A percentile compares a stretch with the other conserved stretches of the same genome.
Conservation (phyloP, 2,113 vertebrate genomes). For the Daphoenositta chrysoptera region DNA sequence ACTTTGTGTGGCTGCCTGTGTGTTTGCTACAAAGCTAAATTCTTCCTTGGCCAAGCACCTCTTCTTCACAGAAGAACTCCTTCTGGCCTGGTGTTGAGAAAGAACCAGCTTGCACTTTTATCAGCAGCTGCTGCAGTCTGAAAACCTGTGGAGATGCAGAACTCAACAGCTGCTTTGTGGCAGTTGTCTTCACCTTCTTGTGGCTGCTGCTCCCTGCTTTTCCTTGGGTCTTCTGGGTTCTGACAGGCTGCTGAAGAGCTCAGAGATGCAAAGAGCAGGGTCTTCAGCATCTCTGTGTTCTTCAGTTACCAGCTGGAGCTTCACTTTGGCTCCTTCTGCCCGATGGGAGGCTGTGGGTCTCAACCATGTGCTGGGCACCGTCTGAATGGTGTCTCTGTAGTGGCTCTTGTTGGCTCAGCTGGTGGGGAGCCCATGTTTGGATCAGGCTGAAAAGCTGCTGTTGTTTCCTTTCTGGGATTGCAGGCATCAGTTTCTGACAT, state of each 20-base stretch:
- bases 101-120: not conserved
- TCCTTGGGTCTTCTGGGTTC: not conserved
- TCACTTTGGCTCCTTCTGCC: not conserved
- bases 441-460: not conserved
- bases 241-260: not conserved
- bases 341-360: not conserved
- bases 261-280: not conserved
- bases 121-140: not conserved
- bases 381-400: not conserved
- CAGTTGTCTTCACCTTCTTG: not conserved
- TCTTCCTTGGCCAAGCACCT: not conserved
- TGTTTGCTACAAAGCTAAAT: not conserved
- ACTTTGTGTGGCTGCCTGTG: accelerated
- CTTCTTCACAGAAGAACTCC: not conserved
- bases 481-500: not conserved
- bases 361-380: not conserved
- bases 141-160: not conserved
- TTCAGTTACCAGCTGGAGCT: not conserved
- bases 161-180: not conserved
- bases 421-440: not conserved
- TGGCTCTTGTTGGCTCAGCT: not conserved
- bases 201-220: not conserved
- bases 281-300: not conserved
- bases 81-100: not conserved
- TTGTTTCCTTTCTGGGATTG: not conserved